Base-by-base conservation (phyloP, 2,113 vertebrate genomes). In the Nycticorax nycticorax region DNA sequence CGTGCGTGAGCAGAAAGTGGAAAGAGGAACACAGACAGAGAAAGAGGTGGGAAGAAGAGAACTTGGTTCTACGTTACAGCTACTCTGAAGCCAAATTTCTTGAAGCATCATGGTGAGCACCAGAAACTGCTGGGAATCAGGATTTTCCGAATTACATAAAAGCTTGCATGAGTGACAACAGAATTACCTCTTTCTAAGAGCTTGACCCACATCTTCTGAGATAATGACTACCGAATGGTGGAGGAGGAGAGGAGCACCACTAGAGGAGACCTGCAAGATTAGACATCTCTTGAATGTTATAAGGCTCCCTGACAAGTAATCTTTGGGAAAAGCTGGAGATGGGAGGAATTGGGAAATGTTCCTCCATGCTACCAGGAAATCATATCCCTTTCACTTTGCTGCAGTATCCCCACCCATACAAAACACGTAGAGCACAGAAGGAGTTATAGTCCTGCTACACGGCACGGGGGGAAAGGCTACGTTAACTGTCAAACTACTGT, bases 401-500 rank as follows among this genome's bases (percentile, higher is more conserved):
- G 66, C 79, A 19, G 16, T 9, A 23, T 3, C 75, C 76, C 7
- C 48, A 15, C 35, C 28, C 7, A 5, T 2, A 26, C 24, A 28
- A 27, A 56, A 21, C 50, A 68, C 0, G 8, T 9, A 12, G 35
- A 84, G 66, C 75, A 74, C 71, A 47, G 93, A 59, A 85, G 48
- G 96, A 83, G 52, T 30, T 10, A 32, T 33, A 74, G 55, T 12
- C 62, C 89, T 57, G 92, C 62, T 47, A 28, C 63, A 3, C 3
- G 82, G 59, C 82, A 24, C 3, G 55, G 26, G 77, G 77, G 93
- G 88, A 85, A 85, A 41, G 95, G 89, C 96, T 79, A 87, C 33
- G 35, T 8, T 60, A 90, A 92, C 95, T 97, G 98, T 96, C 96
- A 95, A 81, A 88, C 92, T 82, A 14, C 43, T 13, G 18, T 82